Evolutionary conservation across 2,113 vertebrate genomes (phyloP).

Genomic region (Rhea pennata): DNA sequence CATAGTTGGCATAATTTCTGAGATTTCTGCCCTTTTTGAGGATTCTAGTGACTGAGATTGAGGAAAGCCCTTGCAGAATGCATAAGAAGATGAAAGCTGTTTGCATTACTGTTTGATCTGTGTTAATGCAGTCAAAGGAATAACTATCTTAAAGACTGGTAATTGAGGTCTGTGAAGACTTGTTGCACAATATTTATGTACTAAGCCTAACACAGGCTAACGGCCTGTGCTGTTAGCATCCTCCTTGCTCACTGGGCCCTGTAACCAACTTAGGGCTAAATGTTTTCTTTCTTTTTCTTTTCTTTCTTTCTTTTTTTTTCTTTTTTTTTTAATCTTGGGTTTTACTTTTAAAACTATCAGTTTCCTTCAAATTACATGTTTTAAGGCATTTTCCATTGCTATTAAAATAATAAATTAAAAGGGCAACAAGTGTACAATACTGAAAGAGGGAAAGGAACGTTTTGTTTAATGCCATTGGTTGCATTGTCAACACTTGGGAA

Average conservation of each 20-base stretch:
- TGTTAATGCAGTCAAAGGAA: neutral
- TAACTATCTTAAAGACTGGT: neutral
- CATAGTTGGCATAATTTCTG: neutral
- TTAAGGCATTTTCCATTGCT: neutral
- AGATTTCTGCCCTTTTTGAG: neutral
- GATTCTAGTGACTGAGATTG: neutral
- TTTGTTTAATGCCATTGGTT: neutral
- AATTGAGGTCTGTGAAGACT: neutral
- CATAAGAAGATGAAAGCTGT: neutral
- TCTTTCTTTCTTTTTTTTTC: too few relatives aligned
- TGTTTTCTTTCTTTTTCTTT: too few relatives aligned
- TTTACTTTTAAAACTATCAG: too few relatives aligned
- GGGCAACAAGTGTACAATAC: neutral
- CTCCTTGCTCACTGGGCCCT: neutral
- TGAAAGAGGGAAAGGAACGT: neutral
- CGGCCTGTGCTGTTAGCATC: neutral
- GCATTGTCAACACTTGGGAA: neutral
- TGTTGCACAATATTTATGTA: neutral
- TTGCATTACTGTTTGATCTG: neutral
- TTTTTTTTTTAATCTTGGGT: too few relatives aligned
- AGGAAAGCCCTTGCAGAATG: neutral
- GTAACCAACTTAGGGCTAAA: too few relatives aligned
- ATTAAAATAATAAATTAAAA: neutral
- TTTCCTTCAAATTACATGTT: neutral
- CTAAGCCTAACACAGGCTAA: too few relatives aligned